Percentiles rank a stretch among this genome's conserved stretches.
Conservation (phyloP, 2,888 invertebrate genomes). For the Rhaphigaster nebulosa region DNA sequence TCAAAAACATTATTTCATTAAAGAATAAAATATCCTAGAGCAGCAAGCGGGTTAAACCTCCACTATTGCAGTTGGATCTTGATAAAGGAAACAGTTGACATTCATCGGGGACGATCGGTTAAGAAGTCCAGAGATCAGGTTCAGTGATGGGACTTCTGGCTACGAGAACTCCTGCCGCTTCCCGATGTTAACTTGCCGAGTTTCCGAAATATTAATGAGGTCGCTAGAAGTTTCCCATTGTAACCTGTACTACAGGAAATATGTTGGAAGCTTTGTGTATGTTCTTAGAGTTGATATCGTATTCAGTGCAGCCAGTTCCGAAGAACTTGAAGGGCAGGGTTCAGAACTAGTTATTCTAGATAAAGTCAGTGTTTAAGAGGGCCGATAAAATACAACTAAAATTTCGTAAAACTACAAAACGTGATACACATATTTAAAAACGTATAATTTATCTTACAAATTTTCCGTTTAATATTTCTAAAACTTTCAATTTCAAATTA, state of each 20-base stretch:
- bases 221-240: background rate
- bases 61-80: background rate
- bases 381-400: background rate
- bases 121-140: background rate
- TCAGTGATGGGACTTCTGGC: background rate
- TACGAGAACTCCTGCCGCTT: background rate
- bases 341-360: background rate
- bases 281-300: background rate
- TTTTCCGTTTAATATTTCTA: background rate
- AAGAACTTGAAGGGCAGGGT: background rate
- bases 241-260: background rate
- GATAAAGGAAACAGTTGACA: background rate
- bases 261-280: slow-evolving; percentile 4
- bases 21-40: too few relatives aligned
- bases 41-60: background rate
- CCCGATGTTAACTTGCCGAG: background rate
- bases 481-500: background rate
- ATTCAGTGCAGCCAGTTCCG: background rate
- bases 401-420: background rate
- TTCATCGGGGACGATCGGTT: background rate
- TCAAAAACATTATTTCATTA: too few relatives aligned
- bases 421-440: background rate
- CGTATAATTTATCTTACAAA: too few relatives aligned
- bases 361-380: background rate
- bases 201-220: slow-evolving; percentile 24